A percentile compares a stretch with the other conserved stretches of the same genome.
phyloP scores from a whole-genome alignment of 2,797 vertebrate genomes.

The Spinus pinus region DNA sequence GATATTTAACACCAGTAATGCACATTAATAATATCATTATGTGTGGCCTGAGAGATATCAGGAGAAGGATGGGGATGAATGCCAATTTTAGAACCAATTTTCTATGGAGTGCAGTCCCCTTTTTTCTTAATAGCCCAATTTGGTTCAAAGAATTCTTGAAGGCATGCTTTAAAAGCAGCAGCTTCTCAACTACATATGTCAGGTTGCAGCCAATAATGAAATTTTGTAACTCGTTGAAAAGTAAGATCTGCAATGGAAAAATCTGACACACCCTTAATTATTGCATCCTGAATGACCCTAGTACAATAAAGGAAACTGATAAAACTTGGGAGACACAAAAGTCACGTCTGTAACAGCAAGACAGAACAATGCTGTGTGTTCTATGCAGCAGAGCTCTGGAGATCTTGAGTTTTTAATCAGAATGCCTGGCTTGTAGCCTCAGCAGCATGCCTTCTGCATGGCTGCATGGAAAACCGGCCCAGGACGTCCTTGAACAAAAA shows the following conservation, averaged over 20 bases:
- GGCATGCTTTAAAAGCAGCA: conserved; percentile 49
- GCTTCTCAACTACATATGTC: not conserved
- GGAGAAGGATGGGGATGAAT: not conserved
- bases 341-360: conserved; percentile 7
- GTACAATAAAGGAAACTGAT: not conserved
- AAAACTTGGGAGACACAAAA: not conserved
- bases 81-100: not conserved
- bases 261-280: conserved; percentile 12
- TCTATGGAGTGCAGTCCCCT: not conserved
- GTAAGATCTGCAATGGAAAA: conserved; percentile 14
- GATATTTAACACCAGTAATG: not conserved
- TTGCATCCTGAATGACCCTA: not conserved
- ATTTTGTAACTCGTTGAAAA: not conserved
- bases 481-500: not conserved
- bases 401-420: not conserved
- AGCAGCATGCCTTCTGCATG: not conserved
- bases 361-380: not conserved
- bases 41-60: not conserved
- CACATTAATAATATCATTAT: not conserved
- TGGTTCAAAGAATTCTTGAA: conserved; percentile 50
- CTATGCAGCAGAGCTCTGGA: not conserved
- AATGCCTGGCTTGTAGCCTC: not conserved
- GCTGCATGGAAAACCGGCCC: not conserved
- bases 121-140: conserved; percentile 38
- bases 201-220: conserved; percentile 34